phyloP scores from a whole-genome alignment of 2,797 vertebrate species.

The Ispidina lecontei region DNA sequence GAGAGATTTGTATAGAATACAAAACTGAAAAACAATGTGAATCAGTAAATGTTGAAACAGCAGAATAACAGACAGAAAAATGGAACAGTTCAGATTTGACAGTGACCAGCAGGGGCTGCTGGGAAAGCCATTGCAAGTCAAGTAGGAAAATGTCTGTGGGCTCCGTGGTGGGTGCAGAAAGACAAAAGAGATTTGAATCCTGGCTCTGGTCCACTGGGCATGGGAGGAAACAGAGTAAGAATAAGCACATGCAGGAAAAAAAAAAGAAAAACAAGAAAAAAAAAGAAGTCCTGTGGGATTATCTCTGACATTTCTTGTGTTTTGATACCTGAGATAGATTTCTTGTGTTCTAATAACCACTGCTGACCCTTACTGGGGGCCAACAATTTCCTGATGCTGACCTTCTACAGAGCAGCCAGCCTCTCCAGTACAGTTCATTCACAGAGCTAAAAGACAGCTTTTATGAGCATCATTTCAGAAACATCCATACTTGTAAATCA shows the following conservation, averaged over 20 bases:
- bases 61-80: too few species aligned
- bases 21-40: too few species aligned
- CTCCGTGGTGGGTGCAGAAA: too few species aligned
- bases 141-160: too few species aligned
- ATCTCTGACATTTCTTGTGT: not conserved
- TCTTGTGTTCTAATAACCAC: not conserved
- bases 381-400: not conserved
- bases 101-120: too few species aligned
- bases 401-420: not conserved
- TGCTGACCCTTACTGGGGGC: not conserved
- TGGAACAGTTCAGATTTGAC: too few species aligned
- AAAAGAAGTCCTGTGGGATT: not conserved
- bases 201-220: too few species aligned
- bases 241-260: not conserved
- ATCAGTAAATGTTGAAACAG: too few species aligned
- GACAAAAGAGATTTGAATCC: too few species aligned
- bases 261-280: not conserved
- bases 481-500: not conserved
- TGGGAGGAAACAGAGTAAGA: not conserved
- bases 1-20: too few species aligned
- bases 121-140: too few species aligned
- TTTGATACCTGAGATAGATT: not conserved
- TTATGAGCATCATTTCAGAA: not conserved
- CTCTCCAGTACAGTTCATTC: not conserved
- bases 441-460: conserved; percentile 7